Conservation (phyloP, 2,797 vertebrate species). For the Gorsachius magnificus region DNA sequence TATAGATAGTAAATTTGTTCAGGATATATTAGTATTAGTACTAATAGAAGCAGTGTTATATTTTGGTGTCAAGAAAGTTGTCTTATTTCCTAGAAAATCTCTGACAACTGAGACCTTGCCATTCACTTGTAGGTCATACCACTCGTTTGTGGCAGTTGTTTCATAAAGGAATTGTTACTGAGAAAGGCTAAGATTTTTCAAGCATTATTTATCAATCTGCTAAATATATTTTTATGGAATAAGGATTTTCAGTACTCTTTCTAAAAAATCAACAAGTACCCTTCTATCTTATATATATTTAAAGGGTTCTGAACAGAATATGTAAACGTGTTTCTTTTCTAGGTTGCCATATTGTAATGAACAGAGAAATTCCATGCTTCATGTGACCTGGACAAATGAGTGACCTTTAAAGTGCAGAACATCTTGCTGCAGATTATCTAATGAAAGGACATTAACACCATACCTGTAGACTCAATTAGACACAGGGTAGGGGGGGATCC, state of each 20-base stretch:
- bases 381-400: background rate
- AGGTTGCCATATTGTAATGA: background rate
- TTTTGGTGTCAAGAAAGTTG: background rate
- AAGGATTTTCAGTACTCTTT: background rate
- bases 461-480: background rate
- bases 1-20: background rate
- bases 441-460: background rate
- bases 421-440: background rate
- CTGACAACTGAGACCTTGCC: background rate
- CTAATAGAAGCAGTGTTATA: background rate
- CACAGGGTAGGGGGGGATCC: fast-evolving
- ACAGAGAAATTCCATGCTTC: background rate
- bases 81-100: background rate
- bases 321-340: background rate
- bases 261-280: background rate
- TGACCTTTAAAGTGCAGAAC: background rate
- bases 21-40: background rate
- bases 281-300: background rate
- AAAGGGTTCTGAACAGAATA: background rate
- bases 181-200: background rate
- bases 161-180: background rate
- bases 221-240: background rate
- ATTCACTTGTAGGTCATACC: background rate
- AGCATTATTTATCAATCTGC: background rate
- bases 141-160: background rate